A percentile compares a stretch with the other conserved stretches of the same genome.
Conservation (phyloP, 2,797 vertebrate genomes). For the Oryzias sinensis region DNA sequence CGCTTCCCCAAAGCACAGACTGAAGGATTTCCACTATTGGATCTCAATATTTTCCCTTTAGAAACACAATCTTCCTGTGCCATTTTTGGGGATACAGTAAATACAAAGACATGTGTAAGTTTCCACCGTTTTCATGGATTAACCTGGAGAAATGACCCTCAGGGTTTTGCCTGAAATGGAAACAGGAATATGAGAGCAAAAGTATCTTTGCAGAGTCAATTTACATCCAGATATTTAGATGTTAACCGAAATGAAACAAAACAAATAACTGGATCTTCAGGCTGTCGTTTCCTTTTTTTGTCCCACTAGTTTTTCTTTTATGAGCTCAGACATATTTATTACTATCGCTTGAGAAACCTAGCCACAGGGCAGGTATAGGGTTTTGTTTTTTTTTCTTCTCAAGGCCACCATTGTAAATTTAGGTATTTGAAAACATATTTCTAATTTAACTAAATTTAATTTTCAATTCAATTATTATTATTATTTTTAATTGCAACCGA, state of each 20-base stretch:
- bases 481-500: too few relatives aligned
- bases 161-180: neutral
- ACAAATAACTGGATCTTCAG: constrained; percentile 29
- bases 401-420: too few relatives aligned
- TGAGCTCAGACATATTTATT: constrained; percentile 27
- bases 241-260: constrained; percentile 13
- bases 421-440: too few relatives aligned
- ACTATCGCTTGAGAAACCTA: neutral
- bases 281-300: constrained; percentile 34
- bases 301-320: constrained; percentile 29
- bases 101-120: constrained; percentile 2
- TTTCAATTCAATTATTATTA: too few relatives aligned
- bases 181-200: constrained; percentile 4
- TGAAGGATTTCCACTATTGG: neutral
- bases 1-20: too few relatives aligned
- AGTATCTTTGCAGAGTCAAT: constrained; percentile 6
- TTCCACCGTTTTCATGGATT: neutral
- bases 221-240: constrained; percentile 10
- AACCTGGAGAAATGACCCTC: neutral
- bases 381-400: too few relatives aligned
- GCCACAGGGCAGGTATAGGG: too few relatives aligned
- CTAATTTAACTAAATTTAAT: too few relatives aligned
- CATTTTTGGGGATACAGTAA: neutral
- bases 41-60: neutral
- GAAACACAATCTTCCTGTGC: neutral